Percentiles rank a stretch among this genome's conserved stretches.
Evolutionary conservation across 2,797 vertebrate species (phyloP).

Genomic region (Sebastolobus alascanus): DNA sequence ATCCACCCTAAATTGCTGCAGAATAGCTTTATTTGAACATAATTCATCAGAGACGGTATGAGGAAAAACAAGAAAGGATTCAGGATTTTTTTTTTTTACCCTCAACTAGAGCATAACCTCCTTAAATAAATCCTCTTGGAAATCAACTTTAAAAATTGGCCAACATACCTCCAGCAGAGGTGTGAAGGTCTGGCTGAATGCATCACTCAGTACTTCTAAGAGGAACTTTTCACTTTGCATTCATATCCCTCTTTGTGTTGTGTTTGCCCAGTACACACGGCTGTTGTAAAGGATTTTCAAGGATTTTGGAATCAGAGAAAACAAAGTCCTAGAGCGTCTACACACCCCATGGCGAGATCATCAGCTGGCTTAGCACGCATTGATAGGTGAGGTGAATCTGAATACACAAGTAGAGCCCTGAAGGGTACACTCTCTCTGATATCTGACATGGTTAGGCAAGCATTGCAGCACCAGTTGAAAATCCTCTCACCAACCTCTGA

Average conservation of each 20-base stretch:
- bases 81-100: slow-evolving; percentile 35
- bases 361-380: slow-evolving; percentile 52
- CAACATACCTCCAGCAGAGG: slow-evolving; percentile 13
- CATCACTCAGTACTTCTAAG: slow-evolving; percentile 1
- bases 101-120: slow-evolving; percentile 32
- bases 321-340: slow-evolving; percentile 46
- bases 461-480: neutral
- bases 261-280: slow-evolving; percentile 26
- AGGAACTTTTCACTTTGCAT: slow-evolving; percentile 21
- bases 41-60: slow-evolving; percentile 8
- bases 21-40: neutral
- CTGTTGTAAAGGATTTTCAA: slow-evolving; percentile 53
- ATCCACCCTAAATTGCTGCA: neutral
- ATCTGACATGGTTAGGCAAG: slow-evolving; percentile 3
- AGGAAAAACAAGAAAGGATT: slow-evolving; percentile 26
- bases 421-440: slow-evolving; percentile 16
- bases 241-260: slow-evolving; percentile 22
- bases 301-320: slow-evolving; percentile 54
- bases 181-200: slow-evolving; percentile 17
- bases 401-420: slow-evolving; percentile 49
- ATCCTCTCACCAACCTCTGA: neutral
- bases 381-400: slow-evolving; percentile 46
- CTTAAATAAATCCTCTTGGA: slow-evolving; percentile 36
- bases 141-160: slow-evolving; percentile 36
- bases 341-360: slow-evolving; percentile 41